Base-by-base conservation (phyloP, 2,797 vertebrate species). In the Ispidina lecontei region DNA sequence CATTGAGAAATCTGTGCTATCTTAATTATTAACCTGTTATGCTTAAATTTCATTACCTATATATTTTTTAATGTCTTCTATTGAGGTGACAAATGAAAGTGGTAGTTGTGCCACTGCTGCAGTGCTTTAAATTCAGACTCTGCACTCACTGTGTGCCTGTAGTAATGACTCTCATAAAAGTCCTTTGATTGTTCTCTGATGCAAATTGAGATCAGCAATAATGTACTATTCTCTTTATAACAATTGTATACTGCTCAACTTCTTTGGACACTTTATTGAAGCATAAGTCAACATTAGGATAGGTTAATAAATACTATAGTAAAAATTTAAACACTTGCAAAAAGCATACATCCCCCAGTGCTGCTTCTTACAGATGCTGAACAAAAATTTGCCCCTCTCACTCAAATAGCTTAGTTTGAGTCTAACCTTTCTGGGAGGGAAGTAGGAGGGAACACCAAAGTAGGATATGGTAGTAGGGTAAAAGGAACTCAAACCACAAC, bases 21-120 rank as follows among this genome's bases (percentile, higher is more conserved):
- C 90, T 93, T 90, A 91, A 96, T 95, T 44, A 94, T 93, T 92
- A 91, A 91, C 90, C 84, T 92, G 86, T 84, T 93, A 58, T 74
- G 75, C 84, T 90, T 69, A 79, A 70, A 68, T 88, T 95, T 74
- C 88, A 55, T 88, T 92, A 20, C 78, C 62, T 77, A 28, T 87
- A 29, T 94, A 56, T 92, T 92, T 93, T 94, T 95, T 80, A 80
- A 84, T 58, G 83, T 84, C 74, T 89, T 74, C 71, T 87, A 44
- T 71, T 69, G 93, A 90, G 80, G 78, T 88, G 90, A 88, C 88
- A 89, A 88, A 90, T 92, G 71, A 28, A 77, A 84, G 77, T 76
- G 80, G 91, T 84, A 87, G 70, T 16, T 86, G 44, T 95, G 86
- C 83, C 60, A 67, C 68, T 67, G 56, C 71, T 84, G 76, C 79